Conservation (phyloP, 2,888 invertebrate genomes). For the Operophtera brumata region DNA sequence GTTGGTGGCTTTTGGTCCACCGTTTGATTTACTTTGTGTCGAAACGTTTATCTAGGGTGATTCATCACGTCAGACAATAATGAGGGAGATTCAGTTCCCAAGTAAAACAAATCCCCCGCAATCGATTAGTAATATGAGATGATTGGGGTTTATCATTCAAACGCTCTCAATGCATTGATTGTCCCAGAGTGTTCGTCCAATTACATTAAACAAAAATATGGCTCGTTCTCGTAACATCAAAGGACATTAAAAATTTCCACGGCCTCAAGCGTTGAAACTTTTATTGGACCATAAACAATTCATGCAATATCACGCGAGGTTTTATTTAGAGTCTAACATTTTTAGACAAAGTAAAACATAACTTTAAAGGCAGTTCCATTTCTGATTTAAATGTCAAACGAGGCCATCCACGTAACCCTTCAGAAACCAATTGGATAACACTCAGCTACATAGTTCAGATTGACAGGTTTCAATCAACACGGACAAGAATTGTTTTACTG, state of each 20-base stretch:
- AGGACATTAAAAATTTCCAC: conserved; percentile 29
- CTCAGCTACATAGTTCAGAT: conserved; percentile 34
- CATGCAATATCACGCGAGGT: conserved; percentile 32
- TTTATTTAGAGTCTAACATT: too few species aligned
- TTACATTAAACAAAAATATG: conserved; percentile 25
- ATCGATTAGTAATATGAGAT: conserved; percentile 74
- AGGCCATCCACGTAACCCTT: conserved; percentile 35
- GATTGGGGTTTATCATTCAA: conserved; percentile 50
- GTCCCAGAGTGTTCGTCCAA: conserved; percentile 9
- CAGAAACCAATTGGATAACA: conserved; percentile 54
- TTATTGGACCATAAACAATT: conserved; percentile 35
- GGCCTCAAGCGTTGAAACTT: conserved; percentile 34
- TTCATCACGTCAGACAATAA: conserved; percentile 72
- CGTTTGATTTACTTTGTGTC: conserved; percentile 68
- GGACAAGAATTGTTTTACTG: conserved; percentile 59
- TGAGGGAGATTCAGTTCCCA: conserved; percentile 64
- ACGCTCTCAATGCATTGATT: conserved; percentile 14
- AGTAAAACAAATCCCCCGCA: conserved; percentile 67
- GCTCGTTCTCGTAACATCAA: conserved; percentile 25
- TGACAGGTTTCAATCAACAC: conserved; percentile 63
- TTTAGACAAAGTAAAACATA: conserved; percentile 28
- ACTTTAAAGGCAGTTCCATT: conserved; percentile 18
- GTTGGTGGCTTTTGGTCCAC: conserved; percentile 40
- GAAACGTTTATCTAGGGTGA: conserved; percentile 70
- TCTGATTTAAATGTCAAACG: conserved; percentile 19